phyloP scores from a whole-genome alignment of 1,140 invertebrate genomes.

The Drosophila cardini region DNA sequence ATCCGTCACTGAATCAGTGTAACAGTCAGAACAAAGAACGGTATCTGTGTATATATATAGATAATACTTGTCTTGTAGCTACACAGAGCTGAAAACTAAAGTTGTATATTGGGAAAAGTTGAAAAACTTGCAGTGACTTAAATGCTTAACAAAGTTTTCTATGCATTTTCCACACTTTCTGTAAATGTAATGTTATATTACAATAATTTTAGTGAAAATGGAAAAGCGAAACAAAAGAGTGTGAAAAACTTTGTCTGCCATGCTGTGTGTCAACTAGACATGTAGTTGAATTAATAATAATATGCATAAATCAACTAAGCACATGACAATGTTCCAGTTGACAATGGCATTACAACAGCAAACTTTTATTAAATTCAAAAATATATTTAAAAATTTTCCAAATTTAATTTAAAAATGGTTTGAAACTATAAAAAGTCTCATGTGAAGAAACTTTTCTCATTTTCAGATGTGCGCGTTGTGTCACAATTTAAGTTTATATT shows the following conservation, averaged over 20 bases:
- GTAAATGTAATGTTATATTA: background rate
- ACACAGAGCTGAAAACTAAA: background rate
- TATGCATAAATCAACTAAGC: conserved; percentile 18
- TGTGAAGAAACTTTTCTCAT: conserved; percentile 62
- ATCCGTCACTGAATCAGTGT: no score
- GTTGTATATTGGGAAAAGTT: conserved; percentile 11
- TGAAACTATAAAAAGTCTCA: conserved; percentile 4
- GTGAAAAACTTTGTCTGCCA: conserved; percentile 23
- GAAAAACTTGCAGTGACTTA: background rate
- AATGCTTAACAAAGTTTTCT: conserved; percentile 25
- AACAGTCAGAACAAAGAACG: no score
- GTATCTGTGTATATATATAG: no score
- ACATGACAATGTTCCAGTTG: background rate
- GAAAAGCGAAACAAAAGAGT: background rate
- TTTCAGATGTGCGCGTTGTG: conserved; percentile 72
- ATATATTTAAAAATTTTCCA: background rate
- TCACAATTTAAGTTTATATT: conserved; percentile 51
- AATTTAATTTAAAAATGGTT: conserved; percentile 10
- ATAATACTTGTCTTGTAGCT: no score
- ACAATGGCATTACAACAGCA: background rate
- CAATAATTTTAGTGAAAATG: background rate
- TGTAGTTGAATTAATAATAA: conserved; percentile 32
- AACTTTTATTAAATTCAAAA: background rate
- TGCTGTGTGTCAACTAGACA: background rate
- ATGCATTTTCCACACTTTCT: conserved; percentile 12